phyloP scores from a whole-genome alignment of 2,797 vertebrate genomes.

The Leucoraja ocellata region DNA sequence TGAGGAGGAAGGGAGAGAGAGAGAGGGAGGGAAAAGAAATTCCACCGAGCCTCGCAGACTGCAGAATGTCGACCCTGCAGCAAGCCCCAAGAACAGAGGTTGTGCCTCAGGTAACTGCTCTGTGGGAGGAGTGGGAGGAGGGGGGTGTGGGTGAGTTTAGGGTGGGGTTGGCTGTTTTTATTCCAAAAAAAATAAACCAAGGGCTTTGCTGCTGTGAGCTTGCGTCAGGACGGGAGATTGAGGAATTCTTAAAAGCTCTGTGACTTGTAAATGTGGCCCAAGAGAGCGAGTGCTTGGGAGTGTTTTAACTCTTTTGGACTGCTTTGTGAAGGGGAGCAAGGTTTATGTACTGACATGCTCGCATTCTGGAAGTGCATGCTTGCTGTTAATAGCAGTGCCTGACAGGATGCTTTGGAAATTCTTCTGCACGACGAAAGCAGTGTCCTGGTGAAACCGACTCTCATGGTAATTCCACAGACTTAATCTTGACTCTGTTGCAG shows the following conservation, averaged over 20 bases:
- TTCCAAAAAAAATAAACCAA: not conserved
- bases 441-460: not conserved
- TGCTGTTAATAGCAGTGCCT: not conserved
- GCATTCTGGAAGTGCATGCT: not conserved
- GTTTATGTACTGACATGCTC: too few species aligned
- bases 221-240: not conserved
- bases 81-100: not conserved
- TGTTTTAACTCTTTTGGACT: not conserved
- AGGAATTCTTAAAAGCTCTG: not conserved
- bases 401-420: too few species aligned
- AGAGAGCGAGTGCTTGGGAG: too few species aligned
- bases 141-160: not conserved
- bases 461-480: not conserved
- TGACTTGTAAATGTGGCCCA: not conserved
- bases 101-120: constrained; percentile 3
- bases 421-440: not conserved
- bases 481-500: not conserved
- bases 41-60: not conserved
- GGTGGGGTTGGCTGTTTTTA: not conserved
- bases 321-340: not conserved
- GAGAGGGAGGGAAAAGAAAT: not conserved
- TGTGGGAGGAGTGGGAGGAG: not conserved
- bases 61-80: constrained; percentile 30
- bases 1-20: not conserved
- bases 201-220: not conserved